Conservation (phyloP, 2,113 vertebrate species). For the Mystacornis crossleyi region DNA sequence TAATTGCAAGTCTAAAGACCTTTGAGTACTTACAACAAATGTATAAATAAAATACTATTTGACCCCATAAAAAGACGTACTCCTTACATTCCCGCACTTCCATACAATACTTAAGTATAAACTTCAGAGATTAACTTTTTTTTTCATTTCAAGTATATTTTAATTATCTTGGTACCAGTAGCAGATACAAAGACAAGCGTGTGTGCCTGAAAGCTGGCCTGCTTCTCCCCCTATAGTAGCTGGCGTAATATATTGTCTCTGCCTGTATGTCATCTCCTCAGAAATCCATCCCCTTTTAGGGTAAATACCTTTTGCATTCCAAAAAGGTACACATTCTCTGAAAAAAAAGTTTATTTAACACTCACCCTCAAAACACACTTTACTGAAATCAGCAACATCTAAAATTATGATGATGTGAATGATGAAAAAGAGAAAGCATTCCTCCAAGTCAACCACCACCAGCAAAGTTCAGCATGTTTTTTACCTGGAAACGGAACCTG, state of each 20-base stretch:
- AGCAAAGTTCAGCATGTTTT: neutral
- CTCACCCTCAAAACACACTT: neutral
- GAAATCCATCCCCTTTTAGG: neutral
- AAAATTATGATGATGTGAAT: neutral
- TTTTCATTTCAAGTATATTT: neutral
- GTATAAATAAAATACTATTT: neutral
- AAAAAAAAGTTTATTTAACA: neutral
- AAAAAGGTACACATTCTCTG: neutral
- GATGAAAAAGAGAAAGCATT: neutral
- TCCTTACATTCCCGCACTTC: neutral
- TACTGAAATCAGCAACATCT: neutral
- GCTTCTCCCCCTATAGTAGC: rapidly evolving
- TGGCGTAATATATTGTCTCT: neutral
- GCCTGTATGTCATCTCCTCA: neutral
- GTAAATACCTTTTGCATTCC: neutral
- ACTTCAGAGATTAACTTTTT: neutral
- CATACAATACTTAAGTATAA: neutral
- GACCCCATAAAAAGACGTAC: neutral
- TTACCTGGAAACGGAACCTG: neutral
- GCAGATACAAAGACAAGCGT: neutral
- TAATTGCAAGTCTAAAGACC: neutral
- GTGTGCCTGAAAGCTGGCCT: neutral
- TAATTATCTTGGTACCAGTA: neutral
- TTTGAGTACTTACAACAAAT: neutral
- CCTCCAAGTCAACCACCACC: neutral